phyloP scores from a whole-genome alignment of 2,797 vertebrate genomes.

The Sebastes itinus region DNA sequence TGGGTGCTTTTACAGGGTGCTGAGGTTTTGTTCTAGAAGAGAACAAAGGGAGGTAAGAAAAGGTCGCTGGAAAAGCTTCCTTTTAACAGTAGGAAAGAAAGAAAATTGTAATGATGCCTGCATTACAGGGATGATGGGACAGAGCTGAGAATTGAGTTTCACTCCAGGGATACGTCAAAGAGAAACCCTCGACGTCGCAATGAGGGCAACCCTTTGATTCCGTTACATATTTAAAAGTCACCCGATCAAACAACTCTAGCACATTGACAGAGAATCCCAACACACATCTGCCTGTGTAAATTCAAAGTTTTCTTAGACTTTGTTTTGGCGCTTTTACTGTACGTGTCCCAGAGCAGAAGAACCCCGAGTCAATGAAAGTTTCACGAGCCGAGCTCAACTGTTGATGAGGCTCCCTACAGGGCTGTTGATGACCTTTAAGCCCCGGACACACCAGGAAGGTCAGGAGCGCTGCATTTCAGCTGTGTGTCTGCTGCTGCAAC shows the following conservation, averaged over 20 bases:
- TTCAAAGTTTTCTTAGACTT: not conserved
- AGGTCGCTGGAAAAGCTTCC: not conserved
- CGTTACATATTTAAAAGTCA: not conserved
- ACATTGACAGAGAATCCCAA: not conserved
- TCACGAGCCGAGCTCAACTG: too few relatives aligned
- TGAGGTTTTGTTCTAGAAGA: slow-evolving; percentile 5
- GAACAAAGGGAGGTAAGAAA: slow-evolving; percentile 21
- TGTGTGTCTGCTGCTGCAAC: too few relatives aligned
- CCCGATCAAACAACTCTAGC: not conserved
- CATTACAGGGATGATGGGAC: not conserved
- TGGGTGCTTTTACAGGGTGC: not conserved
- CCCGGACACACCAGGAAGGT: too few relatives aligned
- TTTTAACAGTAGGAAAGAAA: not conserved
- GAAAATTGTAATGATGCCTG: slow-evolving; percentile 10
- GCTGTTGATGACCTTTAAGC: too few relatives aligned
- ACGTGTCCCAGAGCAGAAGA: not conserved
- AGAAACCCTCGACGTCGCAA: not conserved
- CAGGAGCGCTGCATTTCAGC: too few relatives aligned
- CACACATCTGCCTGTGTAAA: not conserved
- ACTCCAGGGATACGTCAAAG: slow-evolving; percentile 22
- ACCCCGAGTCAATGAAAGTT: not conserved
- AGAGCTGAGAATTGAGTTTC: not conserved
- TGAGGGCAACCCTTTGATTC: slow-evolving; percentile 19
- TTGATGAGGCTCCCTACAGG: too few relatives aligned
- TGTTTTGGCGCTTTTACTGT: not conserved